Base-by-base conservation (phyloP, 2,113 vertebrate genomes). In the Pollimyrus isidori region DNA sequence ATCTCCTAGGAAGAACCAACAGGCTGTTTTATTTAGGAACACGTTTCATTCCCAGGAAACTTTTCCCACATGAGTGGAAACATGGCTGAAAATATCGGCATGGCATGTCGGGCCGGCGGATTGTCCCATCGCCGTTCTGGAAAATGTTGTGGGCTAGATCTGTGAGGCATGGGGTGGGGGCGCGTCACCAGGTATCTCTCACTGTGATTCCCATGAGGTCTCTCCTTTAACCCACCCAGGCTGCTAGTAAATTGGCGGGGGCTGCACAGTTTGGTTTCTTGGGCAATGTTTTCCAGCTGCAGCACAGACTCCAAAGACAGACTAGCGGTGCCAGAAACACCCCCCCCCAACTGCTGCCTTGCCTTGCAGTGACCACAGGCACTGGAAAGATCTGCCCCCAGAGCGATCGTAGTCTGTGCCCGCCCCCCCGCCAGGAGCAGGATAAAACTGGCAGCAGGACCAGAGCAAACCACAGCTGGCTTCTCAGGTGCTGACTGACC, bases 201-300 rank as follows among this genome's bases (percentile, higher is more conserved):
- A 26, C n/a, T 62, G 58, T 65, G 30, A 52, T 3, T 10, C 62
- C 26, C 76, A 19, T 82, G 89, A 89, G 86, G 86, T 4, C 19
- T 49, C n/a, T 15, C 62, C n/a, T 11, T 48, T 49, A 7, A 5
- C 48, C 26, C 30, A 50, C 49, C 49, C 65, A n/a, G 46, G 49
- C 91, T 69, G 46, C 58, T 56, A 58, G 76, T 58, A 82, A 88
- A 88, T 87, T 84, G 73, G 1, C 26, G 42, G 89, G 89, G 89
- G 87, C 9, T 26, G 90, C 39, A 46, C 48, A 1, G 56, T 62
- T 42, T 7, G 23, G 83, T 52, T 53, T 45, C 45, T 45, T n/a
- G 7, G 26, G 50, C 19, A 30, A n/a, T 69, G 58, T 88, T 65
- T 88, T 42, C 56, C 56, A 88, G 56, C 58, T 21, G 50, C 50